Conservation (phyloP, 2,113 vertebrate species). For the Numenius arquata region DNA sequence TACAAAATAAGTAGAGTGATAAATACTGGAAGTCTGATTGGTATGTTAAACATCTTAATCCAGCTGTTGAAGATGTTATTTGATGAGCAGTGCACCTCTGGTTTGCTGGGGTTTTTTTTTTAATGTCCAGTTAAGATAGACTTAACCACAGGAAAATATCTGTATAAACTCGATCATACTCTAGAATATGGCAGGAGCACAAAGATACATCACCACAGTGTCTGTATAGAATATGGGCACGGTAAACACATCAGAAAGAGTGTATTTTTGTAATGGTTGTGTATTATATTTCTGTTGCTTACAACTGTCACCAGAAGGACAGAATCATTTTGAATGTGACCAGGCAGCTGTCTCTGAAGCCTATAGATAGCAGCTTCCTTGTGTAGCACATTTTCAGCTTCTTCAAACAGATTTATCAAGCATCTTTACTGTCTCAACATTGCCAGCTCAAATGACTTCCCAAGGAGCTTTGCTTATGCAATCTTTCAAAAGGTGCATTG, state of each 20-base stretch:
- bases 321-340: constrained; percentile 17
- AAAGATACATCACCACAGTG: neutral
- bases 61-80: neutral
- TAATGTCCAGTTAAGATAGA: neutral
- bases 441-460: constrained; percentile 61
- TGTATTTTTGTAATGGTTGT: neutral
- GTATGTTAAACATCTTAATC: neutral
- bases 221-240: neutral
- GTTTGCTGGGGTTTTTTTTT: neutral
- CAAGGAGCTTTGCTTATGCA: constrained; percentile 58
- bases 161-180: neutral
- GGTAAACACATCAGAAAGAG: neutral
- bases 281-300: constrained; percentile 23
- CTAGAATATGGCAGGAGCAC: neutral
- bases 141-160: neutral
- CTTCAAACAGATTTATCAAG: constrained; percentile 55
- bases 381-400: constrained; percentile 56
- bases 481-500: constrained; percentile 27
- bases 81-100: neutral
- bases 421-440: constrained; percentile 53
- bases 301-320: constrained; percentile 40
- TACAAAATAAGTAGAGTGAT: neutral
- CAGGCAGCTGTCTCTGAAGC: constrained; percentile 46
- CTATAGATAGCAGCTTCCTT: constrained; percentile 63
- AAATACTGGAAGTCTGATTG: neutral